These are phyloP conservation scores for Spinus olivaceus DNA, from an alignment of 2,797 vertebrate species.

Conservation along the genomic window DNA sequence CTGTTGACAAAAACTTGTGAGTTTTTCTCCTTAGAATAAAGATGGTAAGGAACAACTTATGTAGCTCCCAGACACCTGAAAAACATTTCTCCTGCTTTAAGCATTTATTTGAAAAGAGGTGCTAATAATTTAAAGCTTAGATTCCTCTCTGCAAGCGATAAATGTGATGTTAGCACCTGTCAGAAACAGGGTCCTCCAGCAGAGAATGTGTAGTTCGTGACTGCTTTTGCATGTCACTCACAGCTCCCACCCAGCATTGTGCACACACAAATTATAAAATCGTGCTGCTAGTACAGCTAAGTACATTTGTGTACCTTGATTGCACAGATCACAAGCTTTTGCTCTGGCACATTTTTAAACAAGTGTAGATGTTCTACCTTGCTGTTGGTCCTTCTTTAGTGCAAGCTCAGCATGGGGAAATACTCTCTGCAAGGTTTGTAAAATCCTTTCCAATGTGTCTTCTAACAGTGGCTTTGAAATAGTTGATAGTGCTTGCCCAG, in stretches of 20 bases:
- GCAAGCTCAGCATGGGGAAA: constrained; percentile 87
- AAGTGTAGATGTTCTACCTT: constrained; percentile 64
- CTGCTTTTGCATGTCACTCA: neutral
- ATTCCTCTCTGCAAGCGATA: neutral
- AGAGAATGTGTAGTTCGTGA: accelerated
- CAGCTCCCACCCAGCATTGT: neutral
- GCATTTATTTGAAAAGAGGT: neutral
- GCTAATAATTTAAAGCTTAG: neutral
- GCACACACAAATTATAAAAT: neutral
- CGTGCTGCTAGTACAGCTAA: neutral
- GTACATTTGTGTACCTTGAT: neutral
- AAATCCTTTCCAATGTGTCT: constrained; percentile 73
- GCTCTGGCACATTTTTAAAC: neutral
- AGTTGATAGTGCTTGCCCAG: constrained; percentile 80
- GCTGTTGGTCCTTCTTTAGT: constrained; percentile 70
- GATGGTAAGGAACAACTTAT: neutral
- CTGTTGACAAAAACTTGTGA: neutral
- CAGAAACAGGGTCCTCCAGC: neutral
- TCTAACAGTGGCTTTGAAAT: constrained; percentile 83
- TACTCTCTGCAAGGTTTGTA: constrained; percentile 79
- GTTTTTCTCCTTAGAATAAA: neutral
- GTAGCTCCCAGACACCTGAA: neutral
- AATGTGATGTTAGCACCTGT: neutral
- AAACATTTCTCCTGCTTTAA: neutral
- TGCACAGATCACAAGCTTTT: neutral